Evolutionary conservation across 2,888 invertebrate species (phyloP), one percentile per base, ranked within the genome.

Genomic region (Limnephilus marmoratus): DNA sequence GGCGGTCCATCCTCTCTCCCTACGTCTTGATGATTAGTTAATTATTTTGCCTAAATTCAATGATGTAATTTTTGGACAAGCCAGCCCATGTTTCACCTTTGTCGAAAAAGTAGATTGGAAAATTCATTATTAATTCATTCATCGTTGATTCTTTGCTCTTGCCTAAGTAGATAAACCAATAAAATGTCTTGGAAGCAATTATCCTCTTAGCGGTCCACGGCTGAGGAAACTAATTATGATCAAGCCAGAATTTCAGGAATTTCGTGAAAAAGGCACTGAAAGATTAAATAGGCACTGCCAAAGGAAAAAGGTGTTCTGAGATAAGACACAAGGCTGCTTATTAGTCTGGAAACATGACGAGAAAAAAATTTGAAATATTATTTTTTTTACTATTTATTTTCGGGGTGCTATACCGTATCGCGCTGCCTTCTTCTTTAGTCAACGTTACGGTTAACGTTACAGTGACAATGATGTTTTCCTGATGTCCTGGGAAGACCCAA

Each of bases 61-160:
- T 9, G 68, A 11, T 1, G 9, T 24, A 68, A 24, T 24, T 68
- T 68, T 68, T 68, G 7, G 24, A 18, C 18, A 7, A 24, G 68
- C 68, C 24, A 9, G 9, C 2, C 68, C 11, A 24, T 24, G 68
- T 68, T 68, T 68, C 68, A n/a, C 68, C 9, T 68, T 68, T 68
- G 24, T n/a, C 68, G 9, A 68, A 68, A 24, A 68, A 68, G 68
- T 7, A 68, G n/a, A 68, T 68, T 68, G 68, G 7, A 68, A 68
- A 68, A 68, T 68, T 68, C 68, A 68, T 68, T 68, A 68, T 68
- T 68, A 68, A 68, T 68, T 68, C n/a, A 68, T 68, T 68, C 68
- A 68, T 68, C 68, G 68, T 68, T 68, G 68, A 68, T 68, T 68
- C 68, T 68, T 68, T 68, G 1, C 68, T 68, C 68, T 68, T 7